Conservation (phyloP, 2,888 invertebrate species). For the Diachrysia chrysitis region DNA sequence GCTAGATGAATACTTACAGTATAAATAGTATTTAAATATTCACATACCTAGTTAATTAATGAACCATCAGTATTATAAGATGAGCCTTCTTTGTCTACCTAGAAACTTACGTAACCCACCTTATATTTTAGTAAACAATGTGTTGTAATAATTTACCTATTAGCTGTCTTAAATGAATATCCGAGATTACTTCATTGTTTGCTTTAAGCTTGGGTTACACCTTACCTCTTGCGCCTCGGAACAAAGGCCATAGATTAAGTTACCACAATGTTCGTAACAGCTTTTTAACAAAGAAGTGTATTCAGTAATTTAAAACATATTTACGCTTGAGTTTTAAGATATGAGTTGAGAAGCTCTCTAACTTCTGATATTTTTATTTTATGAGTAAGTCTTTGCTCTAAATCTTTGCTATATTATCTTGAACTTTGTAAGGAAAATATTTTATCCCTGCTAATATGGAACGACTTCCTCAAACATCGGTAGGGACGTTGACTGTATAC, state of each 20-base stretch:
- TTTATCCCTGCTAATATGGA: background rate
- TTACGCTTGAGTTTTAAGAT: slow-evolving; percentile 10
- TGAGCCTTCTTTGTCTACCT: slow-evolving; percentile 5
- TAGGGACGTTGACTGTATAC: background rate
- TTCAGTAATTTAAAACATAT: slow-evolving; percentile 10
- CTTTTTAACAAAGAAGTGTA: slow-evolving; percentile 41
- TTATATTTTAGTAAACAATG: slow-evolving; percentile 30
- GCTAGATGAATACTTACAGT: too few species aligned
- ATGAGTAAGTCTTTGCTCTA: background rate
- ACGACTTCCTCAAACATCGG: too few species aligned
- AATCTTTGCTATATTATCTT: background rate
- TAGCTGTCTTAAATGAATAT: slow-evolving; percentile 41
- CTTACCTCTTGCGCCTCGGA: slow-evolving; percentile 30
- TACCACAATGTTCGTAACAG: slow-evolving; percentile 27
- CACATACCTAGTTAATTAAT: too few species aligned
- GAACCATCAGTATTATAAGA: too few species aligned
- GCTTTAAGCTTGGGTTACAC: slow-evolving; percentile 33
- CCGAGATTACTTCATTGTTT: slow-evolving; percentile 46
- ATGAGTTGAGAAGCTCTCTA: background rate
- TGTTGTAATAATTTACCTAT: slow-evolving; percentile 40
- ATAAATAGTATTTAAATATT: too few species aligned
- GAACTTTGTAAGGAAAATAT: too few species aligned
- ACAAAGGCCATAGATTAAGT: slow-evolving; percentile 43
- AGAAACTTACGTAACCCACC: slow-evolving; percentile 9
- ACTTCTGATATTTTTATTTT: background rate